Conservation (phyloP, 2,888 invertebrate species). For the Agriopis aurantiaria region DNA sequence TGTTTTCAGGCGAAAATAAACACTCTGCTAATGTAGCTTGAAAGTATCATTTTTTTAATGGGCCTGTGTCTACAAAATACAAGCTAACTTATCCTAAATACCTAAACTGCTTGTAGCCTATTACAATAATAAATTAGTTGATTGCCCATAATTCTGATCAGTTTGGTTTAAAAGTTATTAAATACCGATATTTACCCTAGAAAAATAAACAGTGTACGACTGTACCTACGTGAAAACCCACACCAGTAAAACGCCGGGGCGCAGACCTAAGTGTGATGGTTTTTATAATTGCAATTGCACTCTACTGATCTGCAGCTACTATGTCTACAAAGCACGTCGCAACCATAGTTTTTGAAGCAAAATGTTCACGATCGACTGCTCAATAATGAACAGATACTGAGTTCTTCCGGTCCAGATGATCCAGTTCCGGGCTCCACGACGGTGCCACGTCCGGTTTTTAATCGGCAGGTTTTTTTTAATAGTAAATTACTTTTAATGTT, state of each 20-base stretch:
- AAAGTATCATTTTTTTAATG: not conserved
- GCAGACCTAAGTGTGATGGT: not conserved
- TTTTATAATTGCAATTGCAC: conserved; percentile 1
- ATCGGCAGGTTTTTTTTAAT: conserved; percentile 53
- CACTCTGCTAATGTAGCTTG: not conserved
- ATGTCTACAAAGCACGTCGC: conserved; percentile 20
- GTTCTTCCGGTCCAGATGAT: conserved; percentile 55
- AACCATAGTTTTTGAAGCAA: conserved; percentile 37
- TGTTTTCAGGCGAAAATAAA: not conserved
- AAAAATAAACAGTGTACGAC: no score
- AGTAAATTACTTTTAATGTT: conserved; percentile 1
- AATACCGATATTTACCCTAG: no score
- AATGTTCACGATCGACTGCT: conserved; percentile 59
- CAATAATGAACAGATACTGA: conserved; percentile 65
- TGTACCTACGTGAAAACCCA: no score
- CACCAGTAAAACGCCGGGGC: no score
- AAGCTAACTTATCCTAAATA: no score
- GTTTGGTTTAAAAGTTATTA: no score
- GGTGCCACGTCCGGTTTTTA: conserved; percentile 57
- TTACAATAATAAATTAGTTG: no score
- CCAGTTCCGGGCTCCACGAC: conserved; percentile 24
- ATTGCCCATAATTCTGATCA: no score
- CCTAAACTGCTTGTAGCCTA: no score
- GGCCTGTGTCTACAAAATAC: no score
- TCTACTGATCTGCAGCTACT: not conserved